phyloP scores from a whole-genome alignment of 2,888 invertebrate species.

The Erpobdella octoculata region DNA sequence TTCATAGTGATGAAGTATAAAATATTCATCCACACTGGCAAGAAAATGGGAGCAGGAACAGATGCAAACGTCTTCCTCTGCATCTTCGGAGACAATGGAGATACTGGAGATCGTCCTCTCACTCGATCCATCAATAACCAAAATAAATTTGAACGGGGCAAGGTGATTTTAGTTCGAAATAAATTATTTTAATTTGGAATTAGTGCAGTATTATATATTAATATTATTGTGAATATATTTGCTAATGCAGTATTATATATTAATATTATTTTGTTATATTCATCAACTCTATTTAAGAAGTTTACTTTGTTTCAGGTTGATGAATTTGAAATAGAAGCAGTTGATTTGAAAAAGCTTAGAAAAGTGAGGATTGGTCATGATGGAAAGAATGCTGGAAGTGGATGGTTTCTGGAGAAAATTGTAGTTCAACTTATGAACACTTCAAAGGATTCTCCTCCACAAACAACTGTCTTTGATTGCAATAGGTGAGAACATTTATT shows the following conservation, averaged over 20 bases:
- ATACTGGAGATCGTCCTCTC: slow-evolving; percentile 48
- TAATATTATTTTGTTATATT: background rate
- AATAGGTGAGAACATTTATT: no score
- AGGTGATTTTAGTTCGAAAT: slow-evolving; percentile 39
- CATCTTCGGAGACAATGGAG: slow-evolving; percentile 50
- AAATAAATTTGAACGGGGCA: slow-evolving; percentile 51
- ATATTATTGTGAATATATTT: background rate
- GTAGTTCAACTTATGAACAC: slow-evolving; percentile 43
- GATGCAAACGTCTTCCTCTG: slow-evolving; percentile 51
- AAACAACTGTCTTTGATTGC: slow-evolving; percentile 45
- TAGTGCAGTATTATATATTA: background rate
- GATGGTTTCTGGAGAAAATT: slow-evolving; percentile 51
- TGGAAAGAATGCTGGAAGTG: slow-evolving; percentile 47
- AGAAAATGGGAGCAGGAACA: slow-evolving; percentile 47
- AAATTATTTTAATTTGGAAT: background rate
- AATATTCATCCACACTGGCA: slow-evolving; percentile 49
- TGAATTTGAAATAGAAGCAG: slow-evolving; percentile 51
- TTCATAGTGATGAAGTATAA: slow-evolving; percentile 46
- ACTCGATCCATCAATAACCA: slow-evolving; percentile 44
- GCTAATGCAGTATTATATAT: background rate
- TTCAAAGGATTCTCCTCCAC: slow-evolving; percentile 33
- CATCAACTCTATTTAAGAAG: background rate
- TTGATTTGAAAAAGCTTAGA: slow-evolving; percentile 46
- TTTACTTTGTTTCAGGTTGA: slow-evolving; percentile 46
- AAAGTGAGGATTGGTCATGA: slow-evolving; percentile 52